These are phyloP conservation scores for Tetramorium simillimum DNA, from an alignment of 1,140 invertebrate species.

Conservation along the genomic window DNA sequence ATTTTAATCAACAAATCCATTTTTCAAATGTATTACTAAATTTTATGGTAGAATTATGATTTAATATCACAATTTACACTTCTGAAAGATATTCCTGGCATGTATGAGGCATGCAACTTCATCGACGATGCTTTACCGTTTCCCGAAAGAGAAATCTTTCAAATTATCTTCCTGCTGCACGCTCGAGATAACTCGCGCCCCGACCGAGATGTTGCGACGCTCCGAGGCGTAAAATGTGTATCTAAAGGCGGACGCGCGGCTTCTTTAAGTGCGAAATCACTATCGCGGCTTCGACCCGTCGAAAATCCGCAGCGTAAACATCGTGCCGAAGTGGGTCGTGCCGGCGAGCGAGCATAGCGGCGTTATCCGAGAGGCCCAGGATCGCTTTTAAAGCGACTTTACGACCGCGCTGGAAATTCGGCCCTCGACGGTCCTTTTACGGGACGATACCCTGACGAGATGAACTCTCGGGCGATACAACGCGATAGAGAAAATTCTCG, in stretches of 20 bases:
- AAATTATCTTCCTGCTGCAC: constrained; percentile 4
- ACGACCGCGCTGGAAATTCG: constrained; percentile 61
- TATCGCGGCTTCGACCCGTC: constrained; percentile 9
- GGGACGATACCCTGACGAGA: constrained; percentile 59
- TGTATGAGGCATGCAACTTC: not conserved
- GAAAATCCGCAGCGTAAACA: constrained; percentile 57
- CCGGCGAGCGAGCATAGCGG: not conserved
- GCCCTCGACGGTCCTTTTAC: constrained; percentile 56
- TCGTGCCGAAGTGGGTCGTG: constrained; percentile 56
- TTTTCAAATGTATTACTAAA: not conserved
- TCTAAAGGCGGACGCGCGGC: not conserved
- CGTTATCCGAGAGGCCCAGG: constrained; percentile 53
- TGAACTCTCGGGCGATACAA: constrained; percentile 61
- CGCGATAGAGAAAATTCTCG: constrained; percentile 53
- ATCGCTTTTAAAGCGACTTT: constrained; percentile 65
- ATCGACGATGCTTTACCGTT: not conserved
- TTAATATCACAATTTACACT: not conserved
- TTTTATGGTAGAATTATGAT: not conserved
- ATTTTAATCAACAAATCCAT: not conserved
- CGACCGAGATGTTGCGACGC: not conserved
- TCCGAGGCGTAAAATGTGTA: constrained; percentile 18
- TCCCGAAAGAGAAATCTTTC: constrained; percentile 4
- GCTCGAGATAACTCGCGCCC: constrained; percentile 7
- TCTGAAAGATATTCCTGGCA: not conserved
- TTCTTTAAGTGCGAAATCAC: constrained; percentile 47